Evolutionary conservation across 1,140 invertebrate genomes (phyloP), one percentile per base, ranked within the genome.

Genomic region (Heliconius hermathena): DNA sequence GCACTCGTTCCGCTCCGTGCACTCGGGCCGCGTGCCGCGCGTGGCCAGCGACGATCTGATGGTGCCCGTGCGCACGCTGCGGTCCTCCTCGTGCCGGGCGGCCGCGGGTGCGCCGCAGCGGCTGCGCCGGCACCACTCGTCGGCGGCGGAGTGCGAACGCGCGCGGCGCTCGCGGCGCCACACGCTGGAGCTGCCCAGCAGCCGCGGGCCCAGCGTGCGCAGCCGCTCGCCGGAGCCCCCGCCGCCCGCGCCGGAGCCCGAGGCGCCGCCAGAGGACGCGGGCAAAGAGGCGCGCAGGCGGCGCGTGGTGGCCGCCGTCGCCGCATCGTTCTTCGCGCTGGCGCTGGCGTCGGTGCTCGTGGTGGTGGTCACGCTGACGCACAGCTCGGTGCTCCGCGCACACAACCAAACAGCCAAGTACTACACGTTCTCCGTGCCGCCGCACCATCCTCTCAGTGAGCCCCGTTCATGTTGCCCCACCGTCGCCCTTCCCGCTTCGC

Each of bases 321-420:
- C 97, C 66, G 96, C 95, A 5, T 96, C 96, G 22, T 97, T 97
- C 91, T 89, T 97, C 86, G 96, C 96, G 85, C 93, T 97, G 81
- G 95, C 96, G 66, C 94, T 96, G 80, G 96, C 96, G 49, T 96
- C 96, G 74, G 95, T 97, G 38, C 95, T 97, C 66, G 96, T 96
- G 81, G 96, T 97, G 85, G 95, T 97, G 83, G 95, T 97, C 83
- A 97, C 97, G 52, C 94, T 97, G 82, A 97, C 97, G 13, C 96
- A 97, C 90, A 95, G 95, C 86, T 96, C 93, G 71, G 94, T 95
- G 83, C 91, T 95, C 74, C 95, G 94, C 88, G 91, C 93, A 33
- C 94, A 95, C 90, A 96, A 96, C 87, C 91, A 94, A 88, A 95
- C 95, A 82, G 95, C 95, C 87, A 96, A 96, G 92, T 95, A 96